Base-by-base conservation (phyloP, 2,797 vertebrate species). In the Pagetopsis macropterus region DNA sequence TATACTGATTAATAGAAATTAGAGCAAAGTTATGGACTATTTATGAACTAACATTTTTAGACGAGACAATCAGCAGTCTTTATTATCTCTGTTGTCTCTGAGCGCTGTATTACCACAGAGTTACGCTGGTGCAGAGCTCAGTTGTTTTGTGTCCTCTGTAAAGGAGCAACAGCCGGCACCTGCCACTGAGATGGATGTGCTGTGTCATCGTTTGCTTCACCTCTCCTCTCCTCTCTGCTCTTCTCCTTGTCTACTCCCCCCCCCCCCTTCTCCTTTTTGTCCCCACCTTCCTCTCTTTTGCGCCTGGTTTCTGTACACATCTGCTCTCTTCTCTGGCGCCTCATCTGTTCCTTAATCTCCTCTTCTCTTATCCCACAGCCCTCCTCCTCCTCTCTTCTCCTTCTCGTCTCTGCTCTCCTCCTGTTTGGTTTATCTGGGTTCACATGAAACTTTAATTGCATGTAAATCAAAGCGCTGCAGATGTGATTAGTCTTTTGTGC, bases 361-460 rank as follows among this genome's bases (percentile, higher is more conserved):
- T 62, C 60, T 77, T 60, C 21, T 63, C 51, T 56, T 56, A 65
- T 55, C 62, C 65, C 54, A 33, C 55, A 37, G 44, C 65, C n/a
- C 70, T 63, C 37, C 46, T 41, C 66, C 57, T 71, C 46, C 50
- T 68, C 63, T 51, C 31, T 9, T 17, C 54, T 4, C 14, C 41
- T 23, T 13, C 56, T 40, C 64, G n/a, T 43, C 69, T 75, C 21
- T 23, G 40, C 68, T 65, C 54, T 44, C 66, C 57, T 54, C 66
- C 69, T 37, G 54, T 64, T 83, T 76, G 60, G 77, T 87, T 87
- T 89, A 87, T 91, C 85, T 84, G 72, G 78, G 75, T 83, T 85
- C 84, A 77, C 84, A 89, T 89, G 88, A 87, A 93, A 89, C 86
- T 92, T 92, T 87, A 91, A 92, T 91, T 91, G 84, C 88, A 90